Evolutionary conservation across 2,797 vertebrate species (phyloP), one percentile per base, ranked within the genome.

Genomic region (Xenops minutus): DNA sequence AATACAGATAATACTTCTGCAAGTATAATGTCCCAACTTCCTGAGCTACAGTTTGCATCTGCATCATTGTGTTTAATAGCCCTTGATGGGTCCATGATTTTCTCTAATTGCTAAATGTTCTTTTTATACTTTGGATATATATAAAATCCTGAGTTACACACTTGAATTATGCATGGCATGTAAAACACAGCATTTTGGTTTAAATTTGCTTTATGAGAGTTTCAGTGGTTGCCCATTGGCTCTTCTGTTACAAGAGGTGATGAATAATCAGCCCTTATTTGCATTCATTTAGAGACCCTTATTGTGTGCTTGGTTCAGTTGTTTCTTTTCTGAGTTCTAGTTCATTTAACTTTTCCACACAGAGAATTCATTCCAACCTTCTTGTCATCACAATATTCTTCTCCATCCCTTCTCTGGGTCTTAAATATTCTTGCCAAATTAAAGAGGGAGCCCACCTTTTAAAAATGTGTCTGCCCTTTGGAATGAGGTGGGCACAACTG

Each of bases 201-300:
- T 69, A 83, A 80, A 86, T 72, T 81, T 78, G 34, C 24, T 89
- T 80, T 81, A 55, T 88, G 30, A 72, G 61, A 77, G 61, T 92
- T 88, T 85, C 89, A 88, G 34, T 62, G 30, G 78, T 46, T 93
- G 61, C 62, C 85, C 62, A 89, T 51, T 95, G 91, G 58, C 68
- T 91, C 49, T 54, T 83, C 75, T 83, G 43, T 88, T 92, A 74
- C 0, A 10, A 91, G 64, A 90, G 27, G 34, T 80, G 58, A 95
- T 95, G 95, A 94, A 93, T 92, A 95, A 95, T 96, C 61, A 91
- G 39, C 77, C 62, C 27, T 64, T 59, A 95, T 95, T 95, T 95
- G 72, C 87, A 93, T 93, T 68, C 27, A 88, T 85, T 92, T 73
- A 48, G 26, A 89, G 79, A 80, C 37, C 44, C 85, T 82, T 56